Evolutionary conservation across 2,888 invertebrate genomes (phyloP).

Genomic region (Cerastis rubricosa): DNA sequence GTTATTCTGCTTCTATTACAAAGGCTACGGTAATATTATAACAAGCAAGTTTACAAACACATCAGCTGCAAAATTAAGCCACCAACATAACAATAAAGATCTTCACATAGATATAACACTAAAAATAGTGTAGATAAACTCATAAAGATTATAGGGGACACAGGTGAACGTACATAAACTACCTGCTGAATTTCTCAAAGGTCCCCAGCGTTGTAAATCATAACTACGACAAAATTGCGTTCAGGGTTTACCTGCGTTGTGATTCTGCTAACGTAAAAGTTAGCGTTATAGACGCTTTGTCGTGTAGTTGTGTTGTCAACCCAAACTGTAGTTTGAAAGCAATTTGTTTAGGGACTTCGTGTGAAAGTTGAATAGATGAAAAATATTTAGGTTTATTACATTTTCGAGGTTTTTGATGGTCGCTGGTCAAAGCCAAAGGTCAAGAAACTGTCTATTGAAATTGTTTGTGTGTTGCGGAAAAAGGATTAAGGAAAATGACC

Average conservation of each 20-base stretch:
- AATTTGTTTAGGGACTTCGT: slow-evolving; percentile 57
- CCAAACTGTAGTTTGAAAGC: slow-evolving; percentile 49
- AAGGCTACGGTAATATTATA: slow-evolving; percentile 1
- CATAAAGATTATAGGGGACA: slow-evolving; percentile 50
- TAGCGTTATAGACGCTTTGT: slow-evolving; percentile 62
- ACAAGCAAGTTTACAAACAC: neutral
- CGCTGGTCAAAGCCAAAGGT: neutral
- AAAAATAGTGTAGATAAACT: slow-evolving; percentile 50
- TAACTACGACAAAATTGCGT: slow-evolving; percentile 66
- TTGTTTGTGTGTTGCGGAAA: neutral
- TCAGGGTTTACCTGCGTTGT: slow-evolving; percentile 49
- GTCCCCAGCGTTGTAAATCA: slow-evolving; percentile 61
- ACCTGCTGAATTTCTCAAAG: slow-evolving; percentile 59
- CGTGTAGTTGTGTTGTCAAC: slow-evolving; percentile 53
- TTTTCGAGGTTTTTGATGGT: slow-evolving; percentile 24
- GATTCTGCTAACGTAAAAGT: slow-evolving; percentile 65
- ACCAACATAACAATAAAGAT: slow-evolving; percentile 31
- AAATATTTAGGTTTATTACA: slow-evolving; percentile 48
- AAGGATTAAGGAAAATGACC: neutral
- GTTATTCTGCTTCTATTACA: neutral
- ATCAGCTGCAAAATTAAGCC: slow-evolving; percentile 40
- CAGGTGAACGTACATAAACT: slow-evolving; percentile 53
- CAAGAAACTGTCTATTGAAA: slow-evolving; percentile 11
- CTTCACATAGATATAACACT: slow-evolving; percentile 17
- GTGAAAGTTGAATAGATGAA: slow-evolving; percentile 31